A percentile compares a stretch with the other conserved stretches of the same genome.
Evolutionary conservation across 2,113 vertebrate species (phyloP).

Genomic region (Xiphorhynchus elegans): DNA sequence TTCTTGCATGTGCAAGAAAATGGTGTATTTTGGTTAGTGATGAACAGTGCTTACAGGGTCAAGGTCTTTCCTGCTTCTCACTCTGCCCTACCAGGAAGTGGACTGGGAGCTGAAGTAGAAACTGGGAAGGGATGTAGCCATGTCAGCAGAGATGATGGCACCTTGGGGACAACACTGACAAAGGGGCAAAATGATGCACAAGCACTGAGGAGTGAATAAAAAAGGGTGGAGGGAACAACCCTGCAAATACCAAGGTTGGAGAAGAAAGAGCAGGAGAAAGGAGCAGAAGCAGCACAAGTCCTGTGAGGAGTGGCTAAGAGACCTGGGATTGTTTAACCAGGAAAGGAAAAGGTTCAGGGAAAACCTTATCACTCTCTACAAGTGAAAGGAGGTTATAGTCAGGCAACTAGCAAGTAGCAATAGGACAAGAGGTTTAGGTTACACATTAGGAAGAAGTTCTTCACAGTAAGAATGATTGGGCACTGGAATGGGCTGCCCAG

Average conservation of each 20-base stretch:
- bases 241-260: not conserved
- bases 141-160: not conserved
- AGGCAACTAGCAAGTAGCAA: not conserved
- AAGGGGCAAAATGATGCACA: not conserved
- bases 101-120: not conserved
- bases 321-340: not conserved
- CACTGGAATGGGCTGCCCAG: too few species aligned
- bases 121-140: rapidly evolving
- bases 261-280: not conserved
- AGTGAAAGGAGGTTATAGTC: not conserved
- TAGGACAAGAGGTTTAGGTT: not conserved
- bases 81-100: not conserved
- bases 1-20: too few species aligned
- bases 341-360: not conserved
- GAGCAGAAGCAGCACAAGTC: not conserved
- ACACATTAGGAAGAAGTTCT: too few species aligned
- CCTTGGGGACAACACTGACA: not conserved
- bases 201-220: not conserved
- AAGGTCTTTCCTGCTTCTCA: not conserved
- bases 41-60: not conserved
- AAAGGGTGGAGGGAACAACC: not conserved
- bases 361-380: not conserved
- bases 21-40: not conserved
- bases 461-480: too few species aligned
- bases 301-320: not conserved